Base-by-base conservation (phyloP, 2,797 vertebrate species). In the Myotis pilosus region DNA sequence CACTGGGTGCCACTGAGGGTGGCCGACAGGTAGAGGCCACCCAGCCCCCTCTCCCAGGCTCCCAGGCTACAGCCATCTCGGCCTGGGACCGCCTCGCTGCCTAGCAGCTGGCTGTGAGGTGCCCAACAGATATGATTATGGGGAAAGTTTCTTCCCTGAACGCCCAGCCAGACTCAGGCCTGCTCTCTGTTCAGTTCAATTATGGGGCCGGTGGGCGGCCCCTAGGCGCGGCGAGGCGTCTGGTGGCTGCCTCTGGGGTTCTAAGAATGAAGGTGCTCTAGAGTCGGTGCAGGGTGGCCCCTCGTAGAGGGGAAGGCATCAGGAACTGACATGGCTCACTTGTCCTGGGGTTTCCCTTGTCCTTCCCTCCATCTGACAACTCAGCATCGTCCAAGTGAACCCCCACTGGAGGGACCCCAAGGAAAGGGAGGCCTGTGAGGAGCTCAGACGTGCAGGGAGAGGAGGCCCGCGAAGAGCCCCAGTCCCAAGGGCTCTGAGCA, bases 401-500 rank as follows among this genome's bases (percentile, higher is more conserved):
- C 2, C 25, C 5, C n/a, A 33, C 0, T 44, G n/a, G 47, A 69
- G 83, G 25, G 19, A 66, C 9, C 2, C 19, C 30, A 28, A 36
- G 62, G n/a, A 41, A 64, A 92, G 9, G 84, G 51, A 82, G 76
- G 20, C 1, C 9, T 11, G 6, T 3, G 51, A 89, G n/a, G 6
- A 8, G 44, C 7, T 25, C 8, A 3, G 79, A 47, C 75, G 25
- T 6, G n/a, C 15, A 44, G 30, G 25, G 3, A 11, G 49, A 41
- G 55, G 36, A 51, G 66, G 20, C 36, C n/a, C n/a, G 17, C 16
- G 44, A 30, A 55, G 33, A 55, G 51, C 68, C 2, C 13, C 0
- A 0, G 6, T 30, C 51, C 1, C 0, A 11, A 60, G 1, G 8
- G 16, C 57, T 72, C 49, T 12, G 68, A 47, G 20, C 12, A 47